Conservation (phyloP, 2,888 invertebrate genomes). For the Octodonta nipae region DNA sequence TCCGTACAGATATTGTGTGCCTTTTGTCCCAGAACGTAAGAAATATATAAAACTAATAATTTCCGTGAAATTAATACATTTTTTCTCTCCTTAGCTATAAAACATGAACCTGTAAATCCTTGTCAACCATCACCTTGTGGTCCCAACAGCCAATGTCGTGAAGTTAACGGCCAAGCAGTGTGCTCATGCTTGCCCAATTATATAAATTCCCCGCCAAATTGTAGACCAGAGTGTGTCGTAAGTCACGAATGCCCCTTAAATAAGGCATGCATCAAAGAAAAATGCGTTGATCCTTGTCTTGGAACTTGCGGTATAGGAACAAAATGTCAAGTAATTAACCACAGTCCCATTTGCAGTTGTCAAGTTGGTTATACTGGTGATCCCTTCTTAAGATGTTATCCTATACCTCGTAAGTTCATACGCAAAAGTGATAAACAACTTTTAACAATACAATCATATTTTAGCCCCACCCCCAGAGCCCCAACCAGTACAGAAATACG, state of each 20-base stretch:
- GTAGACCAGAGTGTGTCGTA: conserved; percentile 58
- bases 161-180: conserved; percentile 53
- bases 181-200: conserved; percentile 57
- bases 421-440: too few relatives aligned
- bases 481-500: conserved; percentile 15
- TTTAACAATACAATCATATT: too few relatives aligned
- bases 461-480: conserved; percentile 16
- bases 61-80: too few relatives aligned
- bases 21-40: conserved; percentile 34
- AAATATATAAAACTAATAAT: too few relatives aligned
- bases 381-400: conserved; percentile 49
- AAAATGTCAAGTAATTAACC: conserved; percentile 57
- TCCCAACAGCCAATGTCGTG: conserved; percentile 63
- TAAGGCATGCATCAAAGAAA: conserved; percentile 53
- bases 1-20: conserved; percentile 43
- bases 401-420: conserved; percentile 33
- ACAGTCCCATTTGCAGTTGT: conserved; percentile 59
- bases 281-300: conserved; percentile 59
- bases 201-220: conserved; percentile 52
- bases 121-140: conserved; percentile 61
- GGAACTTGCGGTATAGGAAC: conserved; percentile 62
- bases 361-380: conserved; percentile 47
- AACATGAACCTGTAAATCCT: too few relatives aligned
- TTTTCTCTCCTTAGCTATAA: too few relatives aligned
- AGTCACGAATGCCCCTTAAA: conserved; percentile 58